phyloP scores from a whole-genome alignment of 92 coral and sea anemone species.

The Epizoanthus ramosus region DNA sequence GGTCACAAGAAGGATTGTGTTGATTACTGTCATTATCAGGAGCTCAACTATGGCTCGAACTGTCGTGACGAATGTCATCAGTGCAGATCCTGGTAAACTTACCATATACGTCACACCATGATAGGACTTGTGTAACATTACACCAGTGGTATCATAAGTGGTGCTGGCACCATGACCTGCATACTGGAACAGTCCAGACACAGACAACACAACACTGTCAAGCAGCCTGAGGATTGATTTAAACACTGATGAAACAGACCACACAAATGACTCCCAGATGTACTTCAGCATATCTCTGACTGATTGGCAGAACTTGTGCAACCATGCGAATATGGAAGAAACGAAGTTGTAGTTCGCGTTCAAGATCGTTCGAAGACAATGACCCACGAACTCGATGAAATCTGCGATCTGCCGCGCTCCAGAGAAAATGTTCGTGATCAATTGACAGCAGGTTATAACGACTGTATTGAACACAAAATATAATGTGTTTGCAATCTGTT shows the following conservation, averaged over 20 bases:
- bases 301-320: constrained; percentile 36
- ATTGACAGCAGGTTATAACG: constrained; percentile 57
- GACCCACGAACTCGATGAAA: constrained; percentile 80
- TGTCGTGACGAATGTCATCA: constrained; percentile 47
- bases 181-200: constrained; percentile 56
- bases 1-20: constrained; percentile 53
- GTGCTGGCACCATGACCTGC: constrained; percentile 48
- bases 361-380: constrained; percentile 68
- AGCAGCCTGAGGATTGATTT: constrained; percentile 42
- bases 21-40: constrained; percentile 54
- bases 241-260: constrained; percentile 47
- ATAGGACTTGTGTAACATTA: constrained; percentile 58
- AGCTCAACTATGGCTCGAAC: constrained; percentile 71
- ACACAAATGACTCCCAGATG: constrained; percentile 35
- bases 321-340: constrained; percentile 57
- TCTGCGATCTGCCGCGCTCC: constrained; percentile 64
- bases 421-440: constrained; percentile 60
- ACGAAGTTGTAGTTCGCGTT: constrained; percentile 86
- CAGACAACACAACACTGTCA: constrained; percentile 46
- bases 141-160: constrained; percentile 56
- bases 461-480: constrained; percentile 69
- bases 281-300: constrained; percentile 38
- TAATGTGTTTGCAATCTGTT: constrained; percentile 38
- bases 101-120: constrained; percentile 55
- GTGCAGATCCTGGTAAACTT: constrained; percentile 58